These are phyloP conservation scores for Lethocerus indicus DNA, from an alignment of 1,140 invertebrate genomes.

Conservation along the genomic window DNA sequence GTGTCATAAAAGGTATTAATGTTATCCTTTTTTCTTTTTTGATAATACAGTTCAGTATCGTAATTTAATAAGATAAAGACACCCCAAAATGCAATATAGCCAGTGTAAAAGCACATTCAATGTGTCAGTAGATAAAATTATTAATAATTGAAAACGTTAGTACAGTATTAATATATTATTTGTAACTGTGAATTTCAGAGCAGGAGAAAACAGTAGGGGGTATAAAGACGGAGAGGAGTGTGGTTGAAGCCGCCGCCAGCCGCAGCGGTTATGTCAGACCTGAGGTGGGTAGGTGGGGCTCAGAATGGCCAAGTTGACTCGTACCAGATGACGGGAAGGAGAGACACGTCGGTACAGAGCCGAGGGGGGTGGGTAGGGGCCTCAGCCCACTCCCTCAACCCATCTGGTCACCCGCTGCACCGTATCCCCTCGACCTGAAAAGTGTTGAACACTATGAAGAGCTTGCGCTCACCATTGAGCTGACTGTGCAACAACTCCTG, in stretches of 20 bases:
- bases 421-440: constrained; percentile 31
- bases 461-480: constrained; percentile 54
- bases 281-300: constrained; percentile 60
- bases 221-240: background rate
- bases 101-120: no score
- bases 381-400: constrained; percentile 48
- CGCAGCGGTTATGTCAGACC: constrained; percentile 2
- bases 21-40: no score
- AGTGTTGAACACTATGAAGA: constrained; percentile 58
- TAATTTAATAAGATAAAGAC: no score
- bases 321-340: constrained; percentile 21
- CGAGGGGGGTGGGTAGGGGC: constrained; percentile 30
- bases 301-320: constrained; percentile 89
- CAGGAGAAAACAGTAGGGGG: background rate
- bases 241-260: background rate
- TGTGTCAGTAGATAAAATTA: no score
- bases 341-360: background rate
- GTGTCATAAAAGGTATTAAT: no score
- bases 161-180: no score
- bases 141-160: no score
- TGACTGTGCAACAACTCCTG: constrained; percentile 53
- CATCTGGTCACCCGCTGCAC: constrained; percentile 35
- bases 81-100: no score
- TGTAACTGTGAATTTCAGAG: no score
- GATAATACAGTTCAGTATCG: no score